phyloP scores from a whole-genome alignment of 2,888 invertebrate genomes.

The Quadriops clusia region DNA sequence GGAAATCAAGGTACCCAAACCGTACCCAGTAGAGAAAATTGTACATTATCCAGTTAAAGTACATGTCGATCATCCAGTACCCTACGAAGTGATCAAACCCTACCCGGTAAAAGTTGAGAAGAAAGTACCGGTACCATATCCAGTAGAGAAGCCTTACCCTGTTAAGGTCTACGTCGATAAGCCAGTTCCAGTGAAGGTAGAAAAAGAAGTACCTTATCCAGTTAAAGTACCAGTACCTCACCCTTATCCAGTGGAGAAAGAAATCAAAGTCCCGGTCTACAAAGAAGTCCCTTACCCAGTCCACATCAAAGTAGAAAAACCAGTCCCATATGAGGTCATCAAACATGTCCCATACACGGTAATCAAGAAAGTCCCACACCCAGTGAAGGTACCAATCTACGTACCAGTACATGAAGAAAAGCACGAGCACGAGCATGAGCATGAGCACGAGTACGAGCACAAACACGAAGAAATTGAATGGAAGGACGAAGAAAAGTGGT shows the following conservation, averaged over 20 bases:
- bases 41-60: slow-evolving; percentile 55
- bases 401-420: slow-evolving; percentile 40
- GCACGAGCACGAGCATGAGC: slow-evolving; percentile 14
- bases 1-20: slow-evolving; percentile 53
- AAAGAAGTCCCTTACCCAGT: slow-evolving; percentile 59
- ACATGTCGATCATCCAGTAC: slow-evolving; percentile 50
- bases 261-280: slow-evolving; percentile 52
- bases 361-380: slow-evolving; percentile 43
- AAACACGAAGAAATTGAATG: slow-evolving; percentile 13
- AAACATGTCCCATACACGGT: slow-evolving; percentile 50
- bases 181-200: slow-evolving; percentile 57
- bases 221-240: slow-evolving; percentile 55
- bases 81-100: slow-evolving; percentile 50
- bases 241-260: slow-evolving; percentile 49
- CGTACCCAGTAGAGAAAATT: slow-evolving; percentile 61
- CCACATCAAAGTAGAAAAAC: slow-evolving; percentile 56
- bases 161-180: slow-evolving; percentile 53
- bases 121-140: slow-evolving; percentile 50
- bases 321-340: slow-evolving; percentile 52
- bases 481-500: slow-evolving; percentile 9
- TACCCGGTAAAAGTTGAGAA: slow-evolving; percentile 58
- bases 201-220: slow-evolving; percentile 58
- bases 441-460: slow-evolving; percentile 14
- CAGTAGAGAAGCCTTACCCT: slow-evolving; percentile 41
- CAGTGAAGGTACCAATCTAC: slow-evolving; percentile 52